Base-by-base conservation (phyloP, 2,888 invertebrate species). In the Sipunculus nudus region DNA sequence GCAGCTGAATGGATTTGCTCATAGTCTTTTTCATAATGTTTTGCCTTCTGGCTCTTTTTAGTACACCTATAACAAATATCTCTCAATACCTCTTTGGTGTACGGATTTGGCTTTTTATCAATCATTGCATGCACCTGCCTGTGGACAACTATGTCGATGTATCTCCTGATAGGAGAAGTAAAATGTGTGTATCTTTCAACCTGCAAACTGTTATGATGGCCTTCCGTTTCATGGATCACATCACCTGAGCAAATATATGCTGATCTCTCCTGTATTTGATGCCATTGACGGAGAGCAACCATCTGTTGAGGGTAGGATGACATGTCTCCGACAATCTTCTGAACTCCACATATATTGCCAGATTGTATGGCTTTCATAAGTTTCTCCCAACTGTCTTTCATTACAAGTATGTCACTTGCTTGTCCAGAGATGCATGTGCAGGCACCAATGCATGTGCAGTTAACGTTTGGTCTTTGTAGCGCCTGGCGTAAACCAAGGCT, bases 171-270 rank as follows among this genome's bases (percentile, higher is more conserved):
- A 0, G 96, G 96, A 41, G 95, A 95, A 0, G 96, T 96, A 78
- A 96, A 96, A 85, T 96, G 96, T 0, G 96, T 95, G 79, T 96
- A 96, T 53, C 92, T 87, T 3, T 92, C 90, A 41, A 92, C 89
- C 79, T 91, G 92, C 25, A 96, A 84, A 5, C 94, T 94, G 83
- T 91, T 96, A 85, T 96, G 96, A 66, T 86, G 86, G 58, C 68
- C 80, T 23, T 67, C 52, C 2, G 41, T 39, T 50, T 68, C 65
- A 19, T 54, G 57, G 3, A 57, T 45, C 10, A 39, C 43, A 31
- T 39, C 45, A n/a, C 75, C 78, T 8, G 78, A 71, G 62, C 82
- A 84, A 64, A 79, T 78, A 65, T 82, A 83, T 31, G 67, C 63
- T 0, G 80, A 80, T 49, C 75, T 59, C 57, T 69, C 40, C 16